A percentile compares a stretch with the other conserved stretches of the same genome.
These are phyloP conservation scores for Meloe dianella DNA, from an alignment of 2,888 invertebrate genomes.

Conservation along the genomic window DNA sequence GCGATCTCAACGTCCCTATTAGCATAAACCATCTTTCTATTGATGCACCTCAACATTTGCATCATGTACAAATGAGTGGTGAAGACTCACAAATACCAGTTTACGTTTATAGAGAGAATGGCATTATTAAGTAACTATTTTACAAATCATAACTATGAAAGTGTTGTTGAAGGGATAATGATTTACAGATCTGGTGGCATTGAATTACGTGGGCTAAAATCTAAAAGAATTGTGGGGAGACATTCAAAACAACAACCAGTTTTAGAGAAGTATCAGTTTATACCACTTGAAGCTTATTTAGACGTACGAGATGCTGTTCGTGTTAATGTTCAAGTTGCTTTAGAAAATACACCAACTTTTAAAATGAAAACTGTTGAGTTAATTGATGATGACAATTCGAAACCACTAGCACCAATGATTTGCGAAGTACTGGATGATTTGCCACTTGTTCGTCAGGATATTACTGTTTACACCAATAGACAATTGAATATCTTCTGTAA, in stretches of 20 bases:
- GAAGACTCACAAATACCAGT: slow-evolving; percentile 44
- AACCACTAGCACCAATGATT: slow-evolving; percentile 64
- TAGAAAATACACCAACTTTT: slow-evolving; percentile 70
- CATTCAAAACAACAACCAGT: slow-evolving; percentile 77
- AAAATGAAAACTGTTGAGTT: slow-evolving; percentile 61
- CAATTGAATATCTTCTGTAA: slow-evolving; percentile 60
- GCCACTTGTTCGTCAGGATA: slow-evolving; percentile 73
- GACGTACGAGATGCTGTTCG: slow-evolving; percentile 60
- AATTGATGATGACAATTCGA: slow-evolving; percentile 47
- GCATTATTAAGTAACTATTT: no score
- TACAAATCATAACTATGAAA: slow-evolving; percentile 45
- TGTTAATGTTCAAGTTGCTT: slow-evolving; percentile 70
- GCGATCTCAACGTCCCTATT: slow-evolving; percentile 74
- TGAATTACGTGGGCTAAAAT: slow-evolving; percentile 77
- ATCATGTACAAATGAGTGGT: slow-evolving; percentile 27
- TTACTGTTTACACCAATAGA: slow-evolving; percentile 65
- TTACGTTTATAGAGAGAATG: slow-evolving; percentile 57
- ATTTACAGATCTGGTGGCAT: slow-evolving; percentile 70
- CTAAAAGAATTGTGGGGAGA: slow-evolving; percentile 74
- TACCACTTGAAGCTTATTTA: slow-evolving; percentile 63
- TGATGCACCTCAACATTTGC: slow-evolving; percentile 56
- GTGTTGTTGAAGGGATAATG: no score
- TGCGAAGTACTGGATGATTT: slow-evolving; percentile 69
- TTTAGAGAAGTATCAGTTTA: slow-evolving; percentile 76
- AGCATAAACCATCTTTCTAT: slow-evolving; percentile 61